phyloP scores from a whole-genome alignment of 2,797 vertebrate genomes.

The Fundulus diaphanus region DNA sequence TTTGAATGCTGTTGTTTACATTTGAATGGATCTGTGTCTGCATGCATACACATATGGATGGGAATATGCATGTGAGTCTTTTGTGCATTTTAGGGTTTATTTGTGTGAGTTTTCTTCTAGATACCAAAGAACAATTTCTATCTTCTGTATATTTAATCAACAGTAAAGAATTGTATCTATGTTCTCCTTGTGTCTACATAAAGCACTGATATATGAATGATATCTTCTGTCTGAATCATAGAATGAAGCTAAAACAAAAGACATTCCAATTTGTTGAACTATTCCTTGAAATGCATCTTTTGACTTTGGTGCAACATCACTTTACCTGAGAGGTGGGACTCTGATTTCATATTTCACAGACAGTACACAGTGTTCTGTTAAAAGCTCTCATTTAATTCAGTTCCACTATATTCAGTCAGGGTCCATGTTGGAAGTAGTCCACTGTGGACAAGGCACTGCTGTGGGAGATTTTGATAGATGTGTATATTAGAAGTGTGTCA shows the following conservation, averaged over 20 bases:
- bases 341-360: constrained; percentile 36
- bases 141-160: not conserved
- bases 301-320: constrained; percentile 60
- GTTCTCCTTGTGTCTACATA: not conserved
- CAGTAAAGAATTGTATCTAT: not conserved
- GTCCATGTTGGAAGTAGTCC: constrained; percentile 76
- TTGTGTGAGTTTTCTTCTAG: not conserved
- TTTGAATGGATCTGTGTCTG: too few species aligned
- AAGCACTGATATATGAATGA: not conserved
- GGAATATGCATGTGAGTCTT: too few species aligned
- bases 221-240: not conserved
- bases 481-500: constrained; percentile 23
- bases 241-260: not conserved
- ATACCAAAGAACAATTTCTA: not conserved
- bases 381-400: constrained; percentile 59
- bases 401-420: constrained; percentile 63
- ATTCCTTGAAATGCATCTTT: not conserved
- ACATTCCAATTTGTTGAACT: constrained; percentile 4
- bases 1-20: too few species aligned
- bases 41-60: too few species aligned
- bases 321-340: constrained; percentile 58
- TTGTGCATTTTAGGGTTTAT: too few species aligned
- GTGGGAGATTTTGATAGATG: constrained; percentile 75
- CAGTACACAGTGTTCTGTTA: constrained; percentile 59
- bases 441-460: constrained; percentile 44